A percentile compares a stretch with the other conserved stretches of the same genome.
Conservation (phyloP, 2,797 vertebrate species). For the Erethizon dorsatum region DNA sequence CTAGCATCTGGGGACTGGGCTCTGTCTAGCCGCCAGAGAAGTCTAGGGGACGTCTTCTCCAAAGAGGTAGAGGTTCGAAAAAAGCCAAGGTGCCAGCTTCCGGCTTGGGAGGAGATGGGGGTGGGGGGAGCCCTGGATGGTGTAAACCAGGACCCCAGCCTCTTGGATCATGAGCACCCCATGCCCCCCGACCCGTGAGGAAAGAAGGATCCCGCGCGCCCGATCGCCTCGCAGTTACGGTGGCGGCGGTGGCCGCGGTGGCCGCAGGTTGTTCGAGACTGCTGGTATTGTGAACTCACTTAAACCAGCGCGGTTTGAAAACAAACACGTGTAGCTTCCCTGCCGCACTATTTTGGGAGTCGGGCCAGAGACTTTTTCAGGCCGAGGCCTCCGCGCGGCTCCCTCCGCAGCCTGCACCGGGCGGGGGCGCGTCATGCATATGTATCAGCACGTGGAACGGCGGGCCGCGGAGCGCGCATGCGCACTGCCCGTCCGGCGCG, state of each 20-base stretch:
- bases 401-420: slow-evolving; percentile 74
- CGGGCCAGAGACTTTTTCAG: slow-evolving; percentile 70
- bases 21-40: neutral
- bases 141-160: neutral
- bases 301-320: slow-evolving; percentile 77
- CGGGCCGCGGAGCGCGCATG: slow-evolving; percentile 85
- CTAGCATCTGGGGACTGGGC: neutral
- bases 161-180: neutral
- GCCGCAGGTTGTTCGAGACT: slow-evolving; percentile 57
- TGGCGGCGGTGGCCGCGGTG: neutral
- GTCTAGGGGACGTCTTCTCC: neutral
- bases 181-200: too few relatives aligned
- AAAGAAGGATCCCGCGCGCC: neutral
- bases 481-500: slow-evolving; percentile 66
- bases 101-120: neutral
- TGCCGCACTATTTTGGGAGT: slow-evolving; percentile 82
- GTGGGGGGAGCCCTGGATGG: neutral
- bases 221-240: neutral
- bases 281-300: slow-evolving; percentile 65
- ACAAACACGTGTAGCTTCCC: slow-evolving; percentile 83
- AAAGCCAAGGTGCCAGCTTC: neutral
- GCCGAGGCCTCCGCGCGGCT: slow-evolving; percentile 71
- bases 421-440: slow-evolving; percentile 87
- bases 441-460: slow-evolving; percentile 89
- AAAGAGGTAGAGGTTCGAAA: neutral